Base-by-base conservation (phyloP, 53 echinoderm and acorn worm species). In the Astropecten irregularis region DNA sequence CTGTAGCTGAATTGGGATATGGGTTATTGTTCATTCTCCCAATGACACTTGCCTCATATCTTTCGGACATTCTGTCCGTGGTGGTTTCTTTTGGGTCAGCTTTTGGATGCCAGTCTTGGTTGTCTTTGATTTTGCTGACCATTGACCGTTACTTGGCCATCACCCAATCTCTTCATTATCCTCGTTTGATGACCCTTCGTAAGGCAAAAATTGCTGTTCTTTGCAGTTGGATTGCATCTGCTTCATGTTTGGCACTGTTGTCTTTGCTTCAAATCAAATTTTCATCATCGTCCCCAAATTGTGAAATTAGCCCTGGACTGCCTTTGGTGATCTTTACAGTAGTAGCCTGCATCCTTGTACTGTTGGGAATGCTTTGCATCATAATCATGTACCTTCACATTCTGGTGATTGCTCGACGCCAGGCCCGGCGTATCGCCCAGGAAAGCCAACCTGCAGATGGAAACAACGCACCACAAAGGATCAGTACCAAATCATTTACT, bases 101-200 rank as follows among this genome's bases (percentile, higher is more conserved):
- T 9, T 49, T 49, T 21, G 33, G 16, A 33, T 29, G 33, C 19
- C 68, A 68, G 68, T 68, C 35, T 44, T 8, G 34, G 8, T 25
- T 68, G 4, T 68, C 68, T 14, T 8, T 68, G 44, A 21, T 68
- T 1, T 27, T 68, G 10, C 46, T 68, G 0, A 68, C 68, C n/a
- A 29, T 37, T 64, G 64, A 64, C 20, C 64, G 64, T 29, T 64
- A 64, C 20, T 18, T 64, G 31, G 64, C 64, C 64, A 64, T 64
- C 29, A 19, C 37, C 64, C 15, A 36, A 36, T 64, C 35, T 19
- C 64, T 64, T 64, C 64, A 64, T n/a, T 64, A 64, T 36, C 64
- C 37, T 0, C 64, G 38, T 20, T 32, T 64, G 19, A 34, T 64
- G 64, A 64, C 64, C 20, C 4, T 64, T 2, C 64, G 64, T 19